These are phyloP conservation scores for Ligdia adustata DNA, from an alignment of 2,888 invertebrate species.

Conservation along the genomic window DNA sequence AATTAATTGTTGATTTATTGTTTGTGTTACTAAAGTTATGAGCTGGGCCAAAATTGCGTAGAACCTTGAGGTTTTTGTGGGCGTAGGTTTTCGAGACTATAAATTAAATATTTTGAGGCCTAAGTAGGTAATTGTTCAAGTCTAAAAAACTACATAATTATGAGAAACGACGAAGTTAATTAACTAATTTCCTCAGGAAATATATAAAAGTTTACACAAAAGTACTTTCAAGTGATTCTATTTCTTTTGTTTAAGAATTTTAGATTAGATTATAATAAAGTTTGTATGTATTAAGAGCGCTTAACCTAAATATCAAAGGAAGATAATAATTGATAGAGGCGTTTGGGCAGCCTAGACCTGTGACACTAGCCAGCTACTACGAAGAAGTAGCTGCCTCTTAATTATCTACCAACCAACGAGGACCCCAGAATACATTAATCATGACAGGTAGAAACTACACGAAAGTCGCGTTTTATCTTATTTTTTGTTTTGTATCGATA, in stretches of 20 bases:
- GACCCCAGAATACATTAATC: too few relatives aligned
- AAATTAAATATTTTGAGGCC: conserved; percentile 4
- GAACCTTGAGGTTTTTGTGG: conserved; percentile 1
- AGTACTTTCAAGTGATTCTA: too few relatives aligned
- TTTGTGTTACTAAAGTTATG: conserved; percentile 22
- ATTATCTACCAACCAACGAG: too few relatives aligned
- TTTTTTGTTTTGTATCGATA: conserved; percentile 52
- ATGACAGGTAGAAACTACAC: conserved; percentile 52
- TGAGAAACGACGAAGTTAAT: background rate
- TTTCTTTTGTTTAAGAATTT: too few relatives aligned
- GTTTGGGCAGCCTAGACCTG: too few relatives aligned
- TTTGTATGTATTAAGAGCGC: too few relatives aligned
- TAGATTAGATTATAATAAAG: too few relatives aligned
- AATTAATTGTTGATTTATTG: conserved; percentile 35
- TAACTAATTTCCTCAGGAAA: background rate
- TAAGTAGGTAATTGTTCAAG: conserved; percentile 1
- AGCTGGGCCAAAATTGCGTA: conserved; percentile 4
- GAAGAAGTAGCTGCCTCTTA: too few relatives aligned
- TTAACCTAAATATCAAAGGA: too few relatives aligned
- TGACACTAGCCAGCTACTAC: too few relatives aligned
- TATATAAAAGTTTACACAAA: too few relatives aligned
- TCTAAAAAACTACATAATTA: background rate
- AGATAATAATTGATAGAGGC: too few relatives aligned
- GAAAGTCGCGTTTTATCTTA: conserved; percentile 54
- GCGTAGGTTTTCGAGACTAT: background rate